Conservation (phyloP, 2,797 vertebrate species). For the Hydrocynus forskahlii region DNA sequence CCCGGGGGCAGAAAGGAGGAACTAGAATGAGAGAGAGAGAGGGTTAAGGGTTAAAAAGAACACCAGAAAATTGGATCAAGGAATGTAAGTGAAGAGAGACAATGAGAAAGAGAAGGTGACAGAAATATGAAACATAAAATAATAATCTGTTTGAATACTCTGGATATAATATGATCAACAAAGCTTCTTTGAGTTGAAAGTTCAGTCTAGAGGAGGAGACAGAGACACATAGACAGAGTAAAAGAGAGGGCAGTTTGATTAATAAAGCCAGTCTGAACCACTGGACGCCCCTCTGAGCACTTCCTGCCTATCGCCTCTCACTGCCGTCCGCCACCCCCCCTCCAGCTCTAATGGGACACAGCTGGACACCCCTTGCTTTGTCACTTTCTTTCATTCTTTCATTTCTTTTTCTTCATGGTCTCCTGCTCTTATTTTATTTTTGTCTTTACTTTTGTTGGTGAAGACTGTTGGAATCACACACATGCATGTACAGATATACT, state of each 20-base stretch:
- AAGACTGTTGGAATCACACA: constrained; percentile 12
- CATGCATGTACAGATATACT: neutral
- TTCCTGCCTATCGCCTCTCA: constrained; percentile 90
- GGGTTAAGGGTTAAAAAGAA: no score
- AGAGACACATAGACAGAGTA: neutral
- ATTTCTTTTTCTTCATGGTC: constrained; percentile 28
- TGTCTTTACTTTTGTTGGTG: constrained; percentile 9
- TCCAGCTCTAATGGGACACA: constrained; percentile 94
- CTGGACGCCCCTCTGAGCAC: constrained; percentile 78
- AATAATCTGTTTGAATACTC: no score
- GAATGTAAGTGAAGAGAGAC: constrained; percentile 14
- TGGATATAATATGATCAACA: no score
- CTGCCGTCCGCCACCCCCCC: constrained; percentile 90
- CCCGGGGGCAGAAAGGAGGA: constrained; percentile 78
- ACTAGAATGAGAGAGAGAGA: constrained; percentile 3
- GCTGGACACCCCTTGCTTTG: constrained; percentile 84
- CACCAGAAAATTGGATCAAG: neutral
- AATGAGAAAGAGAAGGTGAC: constrained; percentile 30
- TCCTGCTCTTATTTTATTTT: neutral
- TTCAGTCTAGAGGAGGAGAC: neutral
- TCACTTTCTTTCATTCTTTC: constrained; percentile 36
- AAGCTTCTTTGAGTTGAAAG: neutral
- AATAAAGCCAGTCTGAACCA: constrained; percentile 90
- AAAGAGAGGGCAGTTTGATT: constrained; percentile 73
- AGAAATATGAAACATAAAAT: neutral